Conservation (phyloP, 2,113 vertebrate genomes). For the Centropristis striata region DNA sequence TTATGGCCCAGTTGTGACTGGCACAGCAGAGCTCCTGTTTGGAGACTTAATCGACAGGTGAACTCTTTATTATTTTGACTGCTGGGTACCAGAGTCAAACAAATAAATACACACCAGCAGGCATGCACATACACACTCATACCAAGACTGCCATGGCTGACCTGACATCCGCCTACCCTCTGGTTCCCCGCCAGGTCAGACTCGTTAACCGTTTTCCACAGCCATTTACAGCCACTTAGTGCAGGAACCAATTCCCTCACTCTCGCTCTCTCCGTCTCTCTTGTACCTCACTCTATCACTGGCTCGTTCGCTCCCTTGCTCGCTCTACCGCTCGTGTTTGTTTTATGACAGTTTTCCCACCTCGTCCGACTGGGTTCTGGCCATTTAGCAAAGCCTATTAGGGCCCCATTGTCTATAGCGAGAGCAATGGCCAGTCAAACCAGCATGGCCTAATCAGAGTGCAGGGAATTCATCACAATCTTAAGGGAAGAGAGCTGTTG, state of each 20-base stretch:
- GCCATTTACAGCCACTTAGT: conserved; percentile 66
- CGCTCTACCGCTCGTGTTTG: conserved; percentile 18
- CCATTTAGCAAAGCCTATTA: conserved; percentile 72
- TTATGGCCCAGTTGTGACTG: conserved; percentile 41
- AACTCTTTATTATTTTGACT: conserved; percentile 69
- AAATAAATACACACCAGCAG: conserved; percentile 45
- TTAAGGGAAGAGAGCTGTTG: conserved; percentile 37
- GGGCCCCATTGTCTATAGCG: conserved; percentile 48
- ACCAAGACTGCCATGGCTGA: conserved; percentile 21
- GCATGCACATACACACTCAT: neutral
- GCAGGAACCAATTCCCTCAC: conserved; percentile 25
- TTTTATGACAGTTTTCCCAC: conserved; percentile 26
- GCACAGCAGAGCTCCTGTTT: conserved; percentile 37
- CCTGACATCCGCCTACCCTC: conserved; percentile 46
- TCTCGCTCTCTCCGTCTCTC: conserved; percentile 12
- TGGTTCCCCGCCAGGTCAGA: conserved; percentile 55
- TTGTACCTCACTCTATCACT: neutral
- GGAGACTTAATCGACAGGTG: conserved; percentile 56
- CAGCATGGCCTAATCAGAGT: conserved; percentile 51
- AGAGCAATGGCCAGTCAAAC: conserved; percentile 56
- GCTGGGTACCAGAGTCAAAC: conserved; percentile 33
- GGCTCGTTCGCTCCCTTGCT: neutral
- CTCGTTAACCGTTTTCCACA: conserved; percentile 58
- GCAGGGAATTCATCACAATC: conserved; percentile 57
- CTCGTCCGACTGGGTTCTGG: conserved; percentile 31